A percentile compares a stretch with the other conserved stretches of the same genome.
These are phyloP conservation scores for Rhinogobius similis DNA, from an alignment of 2,113 vertebrate genomes.

Conservation along the genomic window DNA sequence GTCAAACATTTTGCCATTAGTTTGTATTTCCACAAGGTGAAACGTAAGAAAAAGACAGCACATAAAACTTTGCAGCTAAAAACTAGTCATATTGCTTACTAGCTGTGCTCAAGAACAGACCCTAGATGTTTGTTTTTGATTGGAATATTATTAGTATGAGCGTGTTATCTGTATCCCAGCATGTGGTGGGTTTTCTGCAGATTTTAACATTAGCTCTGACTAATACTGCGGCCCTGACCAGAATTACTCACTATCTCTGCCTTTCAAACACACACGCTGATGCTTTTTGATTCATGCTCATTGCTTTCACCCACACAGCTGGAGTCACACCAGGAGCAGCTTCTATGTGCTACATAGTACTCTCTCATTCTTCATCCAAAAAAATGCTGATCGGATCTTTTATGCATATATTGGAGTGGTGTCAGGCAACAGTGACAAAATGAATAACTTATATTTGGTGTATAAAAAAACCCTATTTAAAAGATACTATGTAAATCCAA, in stretches of 20 bases:
- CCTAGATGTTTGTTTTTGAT: not conserved
- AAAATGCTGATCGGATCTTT: not conserved
- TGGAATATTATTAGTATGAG: not conserved
- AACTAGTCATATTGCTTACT: no score
- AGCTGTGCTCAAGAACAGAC: not conserved
- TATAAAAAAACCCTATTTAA: no score
- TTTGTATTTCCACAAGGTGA: no score
- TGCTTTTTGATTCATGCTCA: not conserved
- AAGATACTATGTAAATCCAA: no score
- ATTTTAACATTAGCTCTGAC: slow-evolving; percentile 4
- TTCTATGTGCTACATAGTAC: slow-evolving; percentile 23
- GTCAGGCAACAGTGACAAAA: no score
- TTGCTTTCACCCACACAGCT: slow-evolving; percentile 23
- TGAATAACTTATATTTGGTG: no score
- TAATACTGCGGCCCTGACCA: slow-evolving; percentile 7
- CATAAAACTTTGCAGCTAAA: no score
- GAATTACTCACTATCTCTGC: slow-evolving; percentile 8
- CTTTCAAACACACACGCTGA: slow-evolving; percentile 12
- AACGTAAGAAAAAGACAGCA: no score
- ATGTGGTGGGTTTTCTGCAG: slow-evolving; percentile 9
- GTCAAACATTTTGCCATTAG: no score
- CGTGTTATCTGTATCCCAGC: slow-evolving; percentile 1
- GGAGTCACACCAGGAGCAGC: slow-evolving; percentile 26
- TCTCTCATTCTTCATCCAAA: not conserved
- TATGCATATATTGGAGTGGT: not conserved